These are phyloP conservation scores for Chelmon rostratus DNA, from an alignment of 2,797 vertebrate species.

Conservation along the genomic window DNA sequence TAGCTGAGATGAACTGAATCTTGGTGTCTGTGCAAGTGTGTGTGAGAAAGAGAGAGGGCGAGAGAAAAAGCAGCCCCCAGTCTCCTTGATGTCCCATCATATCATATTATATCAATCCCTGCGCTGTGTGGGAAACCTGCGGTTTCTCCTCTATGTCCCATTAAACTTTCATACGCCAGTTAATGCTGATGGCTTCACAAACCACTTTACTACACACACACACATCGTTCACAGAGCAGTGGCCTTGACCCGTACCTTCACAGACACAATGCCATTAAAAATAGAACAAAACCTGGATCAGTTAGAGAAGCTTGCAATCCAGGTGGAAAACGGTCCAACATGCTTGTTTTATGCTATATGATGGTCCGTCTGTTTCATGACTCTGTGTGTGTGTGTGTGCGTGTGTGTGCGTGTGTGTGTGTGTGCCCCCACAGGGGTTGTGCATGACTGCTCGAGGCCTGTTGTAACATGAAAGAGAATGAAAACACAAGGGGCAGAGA, in stretches of 20 bases:
- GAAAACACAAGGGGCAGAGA: slow-evolving; percentile 70
- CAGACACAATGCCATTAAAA: slow-evolving; percentile 82
- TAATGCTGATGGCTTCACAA: slow-evolving; percentile 83
- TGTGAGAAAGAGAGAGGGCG: slow-evolving; percentile 14
- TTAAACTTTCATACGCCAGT: slow-evolving; percentile 85
- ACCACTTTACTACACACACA: slow-evolving; percentile 71
- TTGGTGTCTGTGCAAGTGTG: slow-evolving; percentile 49
- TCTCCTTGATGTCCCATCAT: slow-evolving; percentile 72
- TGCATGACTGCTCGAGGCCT: slow-evolving; percentile 75
- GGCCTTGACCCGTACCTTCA: slow-evolving; percentile 64
- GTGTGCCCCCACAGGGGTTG: slow-evolving; percentile 65
- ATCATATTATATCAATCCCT: slow-evolving; percentile 67
- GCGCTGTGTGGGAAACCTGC: slow-evolving; percentile 69
- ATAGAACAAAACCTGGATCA: slow-evolving; percentile 76
- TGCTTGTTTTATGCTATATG: slow-evolving; percentile 71
- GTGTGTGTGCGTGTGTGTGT: slow-evolving; percentile 31
- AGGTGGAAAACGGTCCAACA: slow-evolving; percentile 72
- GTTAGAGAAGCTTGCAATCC: slow-evolving; percentile 62
- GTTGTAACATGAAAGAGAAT: slow-evolving; percentile 81
- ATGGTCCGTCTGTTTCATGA: slow-evolving; percentile 62
- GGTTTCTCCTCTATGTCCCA: slow-evolving; percentile 77
- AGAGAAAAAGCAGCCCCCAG: slow-evolving; percentile 44
- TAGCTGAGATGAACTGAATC: slow-evolving; percentile 75
- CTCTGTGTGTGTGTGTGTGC: slow-evolving; percentile 14
- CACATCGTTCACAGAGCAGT: slow-evolving; percentile 56